A percentile compares a stretch with the other conserved stretches of the same genome.
phyloP scores from a whole-genome alignment of 2,113 vertebrate genomes.

The Puffinus mauretanicus region DNA sequence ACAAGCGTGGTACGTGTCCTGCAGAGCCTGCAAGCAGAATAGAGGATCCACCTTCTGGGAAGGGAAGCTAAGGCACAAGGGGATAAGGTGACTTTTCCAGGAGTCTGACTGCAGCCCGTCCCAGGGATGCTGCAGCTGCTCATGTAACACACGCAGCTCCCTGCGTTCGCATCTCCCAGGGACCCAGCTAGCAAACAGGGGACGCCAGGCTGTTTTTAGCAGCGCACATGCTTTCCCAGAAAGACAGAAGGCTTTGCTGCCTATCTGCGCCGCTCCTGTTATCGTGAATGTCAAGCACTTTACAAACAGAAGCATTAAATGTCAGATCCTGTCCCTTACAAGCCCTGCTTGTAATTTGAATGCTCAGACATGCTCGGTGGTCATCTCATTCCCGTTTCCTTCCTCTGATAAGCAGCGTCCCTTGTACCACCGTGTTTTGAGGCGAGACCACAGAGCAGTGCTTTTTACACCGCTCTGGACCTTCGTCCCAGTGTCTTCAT shows the following conservation, averaged over 20 bases:
- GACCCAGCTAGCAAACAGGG: neutral
- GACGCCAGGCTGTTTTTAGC: neutral
- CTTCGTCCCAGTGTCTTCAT: neutral
- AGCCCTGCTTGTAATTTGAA: slow-evolving; percentile 41
- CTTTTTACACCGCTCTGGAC: neutral
- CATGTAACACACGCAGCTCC: fast-evolving
- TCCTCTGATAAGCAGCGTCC: neutral
- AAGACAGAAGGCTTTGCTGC: neutral
- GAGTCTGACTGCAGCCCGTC: neutral
- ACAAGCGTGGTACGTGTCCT: fast-evolving
- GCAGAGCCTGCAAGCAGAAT: fast-evolving
- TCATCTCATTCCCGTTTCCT: neutral
- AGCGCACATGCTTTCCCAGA: neutral
- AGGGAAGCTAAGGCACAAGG: neutral
- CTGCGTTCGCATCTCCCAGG: neutral
- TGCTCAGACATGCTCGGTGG: slow-evolving; percentile 11
- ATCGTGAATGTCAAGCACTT: slow-evolving; percentile 56
- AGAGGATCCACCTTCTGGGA: neutral
- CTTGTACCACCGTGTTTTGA: neutral
- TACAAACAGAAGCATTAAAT: slow-evolving; percentile 61
- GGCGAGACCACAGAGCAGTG: neutral
- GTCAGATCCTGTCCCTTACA: slow-evolving; percentile 65
- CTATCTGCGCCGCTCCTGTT: neutral
- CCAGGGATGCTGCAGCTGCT: neutral
- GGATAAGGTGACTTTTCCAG: neutral